Evolutionary conservation across 2,113 vertebrate genomes (phyloP).

Genomic region (Cyprinodon tularosa): DNA sequence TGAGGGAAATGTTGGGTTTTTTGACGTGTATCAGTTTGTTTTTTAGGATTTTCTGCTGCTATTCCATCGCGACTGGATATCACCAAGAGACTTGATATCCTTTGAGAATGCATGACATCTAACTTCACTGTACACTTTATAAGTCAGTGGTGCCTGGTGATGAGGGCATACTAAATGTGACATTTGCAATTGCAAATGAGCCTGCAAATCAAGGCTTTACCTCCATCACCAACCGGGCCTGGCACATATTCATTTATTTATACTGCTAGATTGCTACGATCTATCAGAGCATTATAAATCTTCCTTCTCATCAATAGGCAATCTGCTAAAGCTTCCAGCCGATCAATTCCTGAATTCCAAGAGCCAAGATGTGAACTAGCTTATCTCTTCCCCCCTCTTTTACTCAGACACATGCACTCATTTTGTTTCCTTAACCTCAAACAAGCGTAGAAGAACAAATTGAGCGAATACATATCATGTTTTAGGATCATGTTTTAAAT

Average conservation of each 20-base stretch:
- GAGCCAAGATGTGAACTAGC: conserved; percentile 61
- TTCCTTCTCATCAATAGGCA: conserved; percentile 81
- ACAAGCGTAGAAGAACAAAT: conserved; percentile 39
- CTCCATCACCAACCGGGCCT: conserved; percentile 52
- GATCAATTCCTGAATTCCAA: conserved; percentile 77
- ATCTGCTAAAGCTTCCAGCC: conserved; percentile 81
- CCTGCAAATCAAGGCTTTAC: conserved; percentile 78
- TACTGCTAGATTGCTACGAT: conserved; percentile 74
- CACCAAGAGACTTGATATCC: conserved; percentile 27
- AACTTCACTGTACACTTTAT: conserved; percentile 48
- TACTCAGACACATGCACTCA: conserved; percentile 10
- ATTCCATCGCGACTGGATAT: conserved; percentile 13
- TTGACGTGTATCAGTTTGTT: neutral
- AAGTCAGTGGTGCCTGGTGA: conserved; percentile 39
- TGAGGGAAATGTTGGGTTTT: neutral
- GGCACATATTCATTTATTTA: conserved; percentile 79
- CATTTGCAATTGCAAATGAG: conserved; percentile 73
- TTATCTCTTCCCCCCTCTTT: conserved; percentile 43
- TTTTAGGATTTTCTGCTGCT: neutral
- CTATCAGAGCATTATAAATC: conserved; percentile 79
- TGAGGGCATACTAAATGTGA: conserved; percentile 64
- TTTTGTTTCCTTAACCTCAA: conserved; percentile 21
- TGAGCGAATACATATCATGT: conserved; percentile 42
- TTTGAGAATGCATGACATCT: conserved; percentile 29
- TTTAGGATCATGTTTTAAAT: conserved; percentile 51